Percentiles rank a stretch among this genome's conserved stretches.
Evolutionary conservation across 2,797 vertebrate genomes (phyloP).

Genomic region (Geotria australis): DNA sequence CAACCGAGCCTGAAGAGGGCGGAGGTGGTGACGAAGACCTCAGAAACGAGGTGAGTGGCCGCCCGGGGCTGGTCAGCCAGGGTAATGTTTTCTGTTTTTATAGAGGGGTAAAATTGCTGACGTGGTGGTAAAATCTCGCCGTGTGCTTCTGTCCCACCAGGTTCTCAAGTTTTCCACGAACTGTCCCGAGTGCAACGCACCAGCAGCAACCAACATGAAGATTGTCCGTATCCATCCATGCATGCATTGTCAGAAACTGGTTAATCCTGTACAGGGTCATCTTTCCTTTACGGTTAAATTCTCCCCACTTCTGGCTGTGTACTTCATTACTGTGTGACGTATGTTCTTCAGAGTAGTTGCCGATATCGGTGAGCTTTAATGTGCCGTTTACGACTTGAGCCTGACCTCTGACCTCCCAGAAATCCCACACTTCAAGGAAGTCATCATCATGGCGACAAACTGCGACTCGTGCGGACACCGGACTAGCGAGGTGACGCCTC

Average conservation of each 20-base stretch:
- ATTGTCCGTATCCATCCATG: conserved; percentile 52
- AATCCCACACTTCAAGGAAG: conserved; percentile 91
- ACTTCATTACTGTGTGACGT: too few relatives aligned
- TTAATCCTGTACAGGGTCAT: neutral
- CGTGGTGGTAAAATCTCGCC: neutral
- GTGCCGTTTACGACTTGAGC: too few relatives aligned
- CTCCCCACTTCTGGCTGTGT: too few relatives aligned
- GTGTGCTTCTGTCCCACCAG: conserved; percentile 5
- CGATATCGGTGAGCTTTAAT: too few relatives aligned
- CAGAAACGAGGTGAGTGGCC: too few relatives aligned
- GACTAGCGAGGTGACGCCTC: conserved; percentile 43
- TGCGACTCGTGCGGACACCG: conserved; percentile 60
- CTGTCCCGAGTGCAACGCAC: conserved; percentile 60
- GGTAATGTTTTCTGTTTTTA: neutral
- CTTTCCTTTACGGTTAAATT: too few relatives aligned
- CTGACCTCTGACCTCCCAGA: conserved; percentile 10
- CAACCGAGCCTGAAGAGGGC: too few relatives aligned
- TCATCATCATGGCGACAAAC: conserved; percentile 85
- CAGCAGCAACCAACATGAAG: conserved; percentile 84
- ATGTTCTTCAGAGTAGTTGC: too few relatives aligned
- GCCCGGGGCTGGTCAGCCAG: too few relatives aligned
- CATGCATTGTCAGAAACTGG: neutral
- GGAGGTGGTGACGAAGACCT: too few relatives aligned
- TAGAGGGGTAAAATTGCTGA: neutral
- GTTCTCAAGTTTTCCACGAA: conserved; percentile 62